Evolutionary conservation across 2,797 vertebrate species (phyloP), one percentile per base, ranked within the genome.

Genomic region (Uromys caudimaculatus): DNA sequence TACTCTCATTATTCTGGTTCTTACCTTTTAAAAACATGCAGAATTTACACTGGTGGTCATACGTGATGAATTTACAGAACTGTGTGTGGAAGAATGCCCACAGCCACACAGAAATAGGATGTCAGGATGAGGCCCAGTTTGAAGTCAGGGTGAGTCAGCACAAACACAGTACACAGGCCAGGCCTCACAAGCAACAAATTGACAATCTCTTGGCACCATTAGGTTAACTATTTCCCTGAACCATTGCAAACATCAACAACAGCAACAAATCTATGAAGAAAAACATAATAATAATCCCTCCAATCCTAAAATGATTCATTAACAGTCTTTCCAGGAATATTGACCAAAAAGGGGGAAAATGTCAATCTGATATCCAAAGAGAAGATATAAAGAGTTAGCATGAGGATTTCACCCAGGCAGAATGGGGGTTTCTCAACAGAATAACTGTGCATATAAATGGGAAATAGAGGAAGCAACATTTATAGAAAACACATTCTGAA

Each of bases 391-490:
- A 62, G 82, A 58, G 90, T 62, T 21, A 41, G 1, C 12, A 67
- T 52, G 27, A 81, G 47, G 32, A 29, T 35, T 93, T 78, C 44
- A 93, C 23, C 11, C 41, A n/a, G 75, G 69, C n/a, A 90, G 83
- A 90, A 77, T 54, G 47, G 89, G n/a, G 54, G 38, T 79, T 71
- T 38, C 85, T 24, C 62, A 95, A 81, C 87, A 79, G 64, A 89
- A 29, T 14, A 78, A 76, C 38, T 88, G 50, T 95, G 89, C 77
- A 85, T 76, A 71, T 29, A 90, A 93, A 84, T 67, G 35, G 23
- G 11, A 27, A 73, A 89, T 87, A 95, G 64, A 93, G 84, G 91
- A 98, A 97, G 91, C 94, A 92, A 73, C 44, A 52, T 91, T 96
- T 95, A 92, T 52, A 94, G 89, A 92, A 89, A 90, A 91, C 50